Base-by-base conservation (phyloP, 1,140 invertebrate genomes). In the Latrodectus geometricus region DNA sequence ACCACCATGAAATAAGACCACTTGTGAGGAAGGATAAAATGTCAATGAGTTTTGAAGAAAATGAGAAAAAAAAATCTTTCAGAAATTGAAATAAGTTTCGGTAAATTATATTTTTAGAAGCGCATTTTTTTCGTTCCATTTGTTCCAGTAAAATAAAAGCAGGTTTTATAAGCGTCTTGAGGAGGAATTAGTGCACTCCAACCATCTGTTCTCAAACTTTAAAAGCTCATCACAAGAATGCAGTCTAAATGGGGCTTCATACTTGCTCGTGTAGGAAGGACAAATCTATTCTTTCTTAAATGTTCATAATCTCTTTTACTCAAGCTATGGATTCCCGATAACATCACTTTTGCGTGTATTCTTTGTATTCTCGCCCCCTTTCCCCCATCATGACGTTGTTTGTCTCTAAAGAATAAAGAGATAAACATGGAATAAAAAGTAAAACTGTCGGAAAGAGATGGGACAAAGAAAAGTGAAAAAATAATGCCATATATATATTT, bases 401-500 rank as follows among this genome's bases (percentile, higher is more conserved):
- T 69, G 68, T 65, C 17, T n/a, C n/a, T 9, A 69, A 21, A 15
- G n/a, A 69, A 69, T n/a, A 11, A 69, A 69, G 20, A 69, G 68
- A 69, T 15, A 69, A 23, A 69, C n/a, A 14, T 61, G 54, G 7
- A 65, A 65, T 65, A 69, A 69, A 23, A 69, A 69, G 12, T 35
- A 35, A 35, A 35, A 15, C 11, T 69, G 9, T 69, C 68, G 20
- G 68, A 69, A 15, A n/a, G 14, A n/a, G 9, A 69, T n/a, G 68
- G 21, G 4, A 69, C 9, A 9, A 21, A 69, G 9, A 21, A 23
- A 23, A 69, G n/a, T 69, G 68, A 11, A 69, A 69, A 69, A 69
- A 23, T 69, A 69, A 69, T 69, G n/a, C n/a, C n/a, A 69, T 69
- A n/a, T 69, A n/a, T n/a, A 69, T 69, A 65, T 69, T 69, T 69